Percentiles rank a stretch among this genome's conserved stretches.
Conservation (phyloP, 2,888 invertebrate species). For the Ditylenchus weischeri region DNA sequence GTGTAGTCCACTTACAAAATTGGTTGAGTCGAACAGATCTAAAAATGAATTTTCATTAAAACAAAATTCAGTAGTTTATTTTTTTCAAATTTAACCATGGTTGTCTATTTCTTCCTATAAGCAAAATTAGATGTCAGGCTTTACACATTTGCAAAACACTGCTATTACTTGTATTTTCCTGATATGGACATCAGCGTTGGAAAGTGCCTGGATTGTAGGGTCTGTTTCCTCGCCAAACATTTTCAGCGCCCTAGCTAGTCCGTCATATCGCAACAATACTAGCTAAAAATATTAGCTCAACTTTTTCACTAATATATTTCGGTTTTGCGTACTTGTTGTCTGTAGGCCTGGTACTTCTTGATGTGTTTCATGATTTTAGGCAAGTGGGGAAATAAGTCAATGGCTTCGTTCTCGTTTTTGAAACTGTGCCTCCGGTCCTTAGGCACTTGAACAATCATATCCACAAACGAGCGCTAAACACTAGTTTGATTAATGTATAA, state of each 20-base stretch:
- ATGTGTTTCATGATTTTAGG: constrained; percentile 51
- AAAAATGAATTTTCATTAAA: too few species aligned
- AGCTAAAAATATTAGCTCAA: constrained; percentile 29
- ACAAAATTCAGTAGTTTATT: too few species aligned
- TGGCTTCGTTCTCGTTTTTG: constrained; percentile 39
- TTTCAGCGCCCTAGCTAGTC: constrained; percentile 49
- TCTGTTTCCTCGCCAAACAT: constrained; percentile 48
- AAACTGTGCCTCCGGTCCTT: constrained; percentile 46
- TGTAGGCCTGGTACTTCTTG: constrained; percentile 51
- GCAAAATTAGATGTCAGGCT: background rate
- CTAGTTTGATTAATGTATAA: background rate
- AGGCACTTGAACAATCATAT: constrained; percentile 55
- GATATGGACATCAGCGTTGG: constrained; percentile 46
- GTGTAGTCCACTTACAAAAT: constrained; percentile 21
- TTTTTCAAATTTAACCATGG: constrained; percentile 15
- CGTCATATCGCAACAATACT: constrained; percentile 47
- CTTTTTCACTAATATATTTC: background rate
- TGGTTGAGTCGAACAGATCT: constrained; percentile 47
- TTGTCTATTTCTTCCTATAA: constrained; percentile 46
- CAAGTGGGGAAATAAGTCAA: constrained; percentile 45
- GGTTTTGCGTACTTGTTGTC: constrained; percentile 43
- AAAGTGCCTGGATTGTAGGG: constrained; percentile 47
- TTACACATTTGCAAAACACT: background rate
- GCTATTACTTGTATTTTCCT: constrained; percentile 50
- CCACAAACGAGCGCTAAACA: constrained; percentile 48